phyloP scores from a whole-genome alignment of 2,888 invertebrate species.

The Cepaea hortensis region DNA sequence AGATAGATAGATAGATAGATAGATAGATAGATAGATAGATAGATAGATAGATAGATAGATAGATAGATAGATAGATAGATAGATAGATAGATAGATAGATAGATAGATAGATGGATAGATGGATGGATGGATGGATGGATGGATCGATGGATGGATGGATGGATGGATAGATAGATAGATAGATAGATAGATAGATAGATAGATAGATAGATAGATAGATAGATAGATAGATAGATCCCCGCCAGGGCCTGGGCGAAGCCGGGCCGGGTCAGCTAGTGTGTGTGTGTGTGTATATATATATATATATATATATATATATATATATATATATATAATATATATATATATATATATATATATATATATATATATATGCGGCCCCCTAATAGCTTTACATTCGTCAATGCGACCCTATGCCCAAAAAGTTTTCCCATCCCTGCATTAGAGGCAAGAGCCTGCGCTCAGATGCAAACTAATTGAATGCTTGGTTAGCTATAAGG shows the following conservation, averaged over 20 bases:
- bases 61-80: slow-evolving; percentile 1
- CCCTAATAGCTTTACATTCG: too few species aligned
- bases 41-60: slow-evolving; percentile 1
- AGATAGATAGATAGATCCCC: not conserved
- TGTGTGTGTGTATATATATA: not conserved
- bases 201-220: slow-evolving; percentile 1
- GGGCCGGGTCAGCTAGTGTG: too few species aligned
- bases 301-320: not conserved
- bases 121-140: not conserved
- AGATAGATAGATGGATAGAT: not conserved
- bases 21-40: not conserved
- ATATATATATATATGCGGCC: too few species aligned
- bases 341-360: not conserved
- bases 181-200: slow-evolving; percentile 1
- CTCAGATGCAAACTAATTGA: too few species aligned
- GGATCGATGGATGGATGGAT: too few species aligned
- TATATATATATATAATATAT: not conserved
- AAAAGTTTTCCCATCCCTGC: too few species aligned
- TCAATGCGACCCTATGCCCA: too few species aligned
- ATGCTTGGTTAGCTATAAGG: too few species aligned
- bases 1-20: too few species aligned
- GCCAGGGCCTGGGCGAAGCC: too few species aligned
- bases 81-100: slow-evolving; percentile 1
- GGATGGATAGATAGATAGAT: not conserved
- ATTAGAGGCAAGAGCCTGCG: too few species aligned